Percentiles rank a stretch among this genome's conserved stretches.
phyloP scores from a whole-genome alignment of 64 coral and sea anemone species.

The Stichodactyla mertensii region DNA sequence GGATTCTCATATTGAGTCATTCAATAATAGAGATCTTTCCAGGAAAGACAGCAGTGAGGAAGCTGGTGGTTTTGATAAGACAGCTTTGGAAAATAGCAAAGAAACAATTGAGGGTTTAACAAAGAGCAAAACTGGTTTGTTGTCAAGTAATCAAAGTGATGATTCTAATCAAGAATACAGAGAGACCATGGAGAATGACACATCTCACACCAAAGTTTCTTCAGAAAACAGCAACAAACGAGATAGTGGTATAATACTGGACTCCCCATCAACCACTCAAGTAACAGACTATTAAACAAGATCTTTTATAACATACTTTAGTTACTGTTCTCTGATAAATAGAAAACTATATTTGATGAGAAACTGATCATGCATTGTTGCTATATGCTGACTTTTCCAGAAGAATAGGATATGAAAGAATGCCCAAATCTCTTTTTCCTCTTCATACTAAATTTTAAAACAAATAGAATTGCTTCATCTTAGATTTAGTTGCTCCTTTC shows the following conservation, averaged over 20 bases:
- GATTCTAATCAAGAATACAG: not conserved
- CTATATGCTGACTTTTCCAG: too few relatives aligned
- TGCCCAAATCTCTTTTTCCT: too few relatives aligned
- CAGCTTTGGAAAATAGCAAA: slow-evolving; percentile 1
- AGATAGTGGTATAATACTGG: slow-evolving; percentile 75
- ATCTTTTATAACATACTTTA: too few relatives aligned
- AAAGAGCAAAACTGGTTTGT: not conserved
- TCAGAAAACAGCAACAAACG: slow-evolving; percentile 37
- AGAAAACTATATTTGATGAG: too few relatives aligned
- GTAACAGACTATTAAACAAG: not conserved
- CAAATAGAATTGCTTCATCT: too few relatives aligned
- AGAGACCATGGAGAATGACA: not conserved
- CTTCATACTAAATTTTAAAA: too few relatives aligned
- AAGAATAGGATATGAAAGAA: too few relatives aligned
- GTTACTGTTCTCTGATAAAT: too few relatives aligned
- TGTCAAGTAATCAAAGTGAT: not conserved
- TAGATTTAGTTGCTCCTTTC: too few relatives aligned
- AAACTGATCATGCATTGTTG: too few relatives aligned
- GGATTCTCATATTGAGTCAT: not conserved
- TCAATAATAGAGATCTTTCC: not conserved
- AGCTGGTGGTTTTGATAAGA: not conserved
- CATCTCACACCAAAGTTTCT: not conserved
- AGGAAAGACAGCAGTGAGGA: not conserved
- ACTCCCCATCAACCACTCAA: slow-evolving; percentile 29
- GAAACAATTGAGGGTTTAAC: not conserved